These are phyloP conservation scores for Diacarnus erythraeanus DNA, from an alignment of 37 sponge, comb jelly and placozoan species.

Conservation along the genomic window DNA sequence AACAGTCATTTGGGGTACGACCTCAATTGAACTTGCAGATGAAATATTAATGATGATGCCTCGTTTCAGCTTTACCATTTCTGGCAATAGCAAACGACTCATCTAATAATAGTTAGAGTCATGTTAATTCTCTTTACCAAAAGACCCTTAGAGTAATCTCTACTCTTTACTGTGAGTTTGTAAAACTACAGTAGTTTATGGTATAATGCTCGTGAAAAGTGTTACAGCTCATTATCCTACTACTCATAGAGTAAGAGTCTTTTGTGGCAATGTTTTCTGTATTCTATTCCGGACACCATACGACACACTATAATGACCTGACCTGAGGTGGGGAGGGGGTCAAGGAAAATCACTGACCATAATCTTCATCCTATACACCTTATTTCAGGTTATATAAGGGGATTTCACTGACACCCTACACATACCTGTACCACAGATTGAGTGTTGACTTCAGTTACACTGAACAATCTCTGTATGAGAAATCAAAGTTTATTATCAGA, in stretches of 20 bases:
- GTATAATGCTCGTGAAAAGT: too few relatives aligned
- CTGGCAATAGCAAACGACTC: slow-evolving; percentile 53
- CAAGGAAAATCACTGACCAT: too few relatives aligned
- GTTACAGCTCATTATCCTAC: too few relatives aligned
- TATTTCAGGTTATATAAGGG: not conserved
- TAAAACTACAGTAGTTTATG: too few relatives aligned
- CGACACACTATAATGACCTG: too few relatives aligned
- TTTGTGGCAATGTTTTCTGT: too few relatives aligned
- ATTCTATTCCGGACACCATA: too few relatives aligned
- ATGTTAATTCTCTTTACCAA: not conserved
- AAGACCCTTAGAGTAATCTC: too few relatives aligned
- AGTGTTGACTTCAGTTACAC: not conserved
- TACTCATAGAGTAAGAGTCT: too few relatives aligned
- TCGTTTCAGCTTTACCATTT: slow-evolving; percentile 37
- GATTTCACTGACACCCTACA: not conserved
- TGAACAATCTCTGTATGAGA: not conserved
- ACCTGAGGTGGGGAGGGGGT: too few relatives aligned
- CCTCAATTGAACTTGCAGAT: not conserved
- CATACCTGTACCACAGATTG: not conserved
- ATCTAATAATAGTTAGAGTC: slow-evolving; percentile 9
- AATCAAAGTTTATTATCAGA: too few relatives aligned
- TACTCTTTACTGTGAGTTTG: too few relatives aligned
- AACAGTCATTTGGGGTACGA: slow-evolving; percentile 14
- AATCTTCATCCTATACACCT: not conserved
- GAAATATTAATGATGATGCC: slow-evolving; percentile 63